Evolutionary conservation across 2,888 invertebrate species (phyloP).

Genomic region (Sminthurides aquaticus): DNA sequence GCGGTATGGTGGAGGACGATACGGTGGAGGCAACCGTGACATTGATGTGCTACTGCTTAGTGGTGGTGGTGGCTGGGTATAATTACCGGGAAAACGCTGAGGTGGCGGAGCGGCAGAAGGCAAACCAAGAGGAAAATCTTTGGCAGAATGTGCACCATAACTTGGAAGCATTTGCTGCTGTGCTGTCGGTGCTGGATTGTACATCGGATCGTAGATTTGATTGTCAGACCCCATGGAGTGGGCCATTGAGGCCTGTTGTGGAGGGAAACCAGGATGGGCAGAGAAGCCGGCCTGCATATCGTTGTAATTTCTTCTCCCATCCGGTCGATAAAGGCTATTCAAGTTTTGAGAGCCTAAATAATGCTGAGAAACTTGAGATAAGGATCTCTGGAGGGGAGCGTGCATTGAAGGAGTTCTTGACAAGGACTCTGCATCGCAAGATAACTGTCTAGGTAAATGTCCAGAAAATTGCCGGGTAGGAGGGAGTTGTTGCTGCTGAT

Average conservation of each 20-base stretch:
- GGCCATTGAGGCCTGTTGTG: not conserved
- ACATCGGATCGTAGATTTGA: not conserved
- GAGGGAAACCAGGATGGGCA: not conserved
- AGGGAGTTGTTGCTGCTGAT: not conserved
- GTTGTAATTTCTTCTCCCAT: constrained; percentile 1
- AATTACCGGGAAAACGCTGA: not conserved
- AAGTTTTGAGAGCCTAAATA: constrained; percentile 1
- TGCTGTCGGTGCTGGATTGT: not conserved
- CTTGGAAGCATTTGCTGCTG: too few species aligned
- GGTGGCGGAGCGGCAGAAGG: constrained; percentile 30
- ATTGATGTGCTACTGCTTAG: not conserved
- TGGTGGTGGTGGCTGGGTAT: not conserved
- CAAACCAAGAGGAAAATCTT: constrained; percentile 8
- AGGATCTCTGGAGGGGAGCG: constrained; percentile 21
- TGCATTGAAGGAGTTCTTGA: not conserved
- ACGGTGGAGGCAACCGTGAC: constrained; percentile 45
- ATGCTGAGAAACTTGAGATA: constrained; percentile 16
- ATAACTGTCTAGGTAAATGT: not conserved
- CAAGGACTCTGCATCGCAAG: not conserved
- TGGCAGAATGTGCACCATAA: not conserved
- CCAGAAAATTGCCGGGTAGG: not conserved
- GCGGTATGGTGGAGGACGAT: constrained; percentile 53
- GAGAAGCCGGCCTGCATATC: not conserved
- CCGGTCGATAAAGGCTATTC: not conserved
- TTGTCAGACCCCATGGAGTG: not conserved